Evolutionary conservation across 2,888 invertebrate genomes (phyloP), one percentile per base, ranked within the genome.

Genomic region (Rutpela maculata): DNA sequence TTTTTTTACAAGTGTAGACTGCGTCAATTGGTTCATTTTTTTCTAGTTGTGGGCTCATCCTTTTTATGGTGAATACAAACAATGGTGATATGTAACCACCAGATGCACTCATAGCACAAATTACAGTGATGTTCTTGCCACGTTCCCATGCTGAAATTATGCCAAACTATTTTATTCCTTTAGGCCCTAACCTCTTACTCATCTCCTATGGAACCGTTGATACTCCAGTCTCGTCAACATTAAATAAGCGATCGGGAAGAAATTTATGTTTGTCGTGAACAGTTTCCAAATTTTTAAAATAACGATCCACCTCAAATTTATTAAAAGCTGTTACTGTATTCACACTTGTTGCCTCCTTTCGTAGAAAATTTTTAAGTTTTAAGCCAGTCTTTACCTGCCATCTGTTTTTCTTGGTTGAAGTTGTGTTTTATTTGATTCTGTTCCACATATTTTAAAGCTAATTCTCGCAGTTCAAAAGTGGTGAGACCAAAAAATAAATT

Each of bases 1-100:
- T 86, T 87, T 65, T 86, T 81, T n/a, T 85, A 76, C 83, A 59
- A 22, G 83, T 19, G 78, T 79, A 85, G 57, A 86, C 77, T 59
- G 87, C 83, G 60, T 83, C 84, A 68, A 82, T 70, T 67, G 22
- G 22, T 26, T 4, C 22, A 26, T 26, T 26, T 26, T 26, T 26
- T 26, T 26, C 22, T 26, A 87, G 86, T 43, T 76, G 71, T 57
- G 71, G 76, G 31, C 60, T 76, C 76, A 76, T 67, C 67, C 43
- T 66, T 57, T 67, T 57, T 67, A 68, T 65, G 35, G 72, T 59
- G 65, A 65, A 76, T 57, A 76, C 66, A 65, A 87, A 86, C 85
- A 88, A 84, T 22, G 87, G 88, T 1, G 87, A 85, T 57, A 87
- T 76, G 75, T 79, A 86, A 3, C 35, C 43, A 11, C 86, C 86